Percentiles rank a stretch among this genome's conserved stretches.
Conservation (phyloP, 2,113 vertebrate genomes). For the Sceloporus tristichus region DNA sequence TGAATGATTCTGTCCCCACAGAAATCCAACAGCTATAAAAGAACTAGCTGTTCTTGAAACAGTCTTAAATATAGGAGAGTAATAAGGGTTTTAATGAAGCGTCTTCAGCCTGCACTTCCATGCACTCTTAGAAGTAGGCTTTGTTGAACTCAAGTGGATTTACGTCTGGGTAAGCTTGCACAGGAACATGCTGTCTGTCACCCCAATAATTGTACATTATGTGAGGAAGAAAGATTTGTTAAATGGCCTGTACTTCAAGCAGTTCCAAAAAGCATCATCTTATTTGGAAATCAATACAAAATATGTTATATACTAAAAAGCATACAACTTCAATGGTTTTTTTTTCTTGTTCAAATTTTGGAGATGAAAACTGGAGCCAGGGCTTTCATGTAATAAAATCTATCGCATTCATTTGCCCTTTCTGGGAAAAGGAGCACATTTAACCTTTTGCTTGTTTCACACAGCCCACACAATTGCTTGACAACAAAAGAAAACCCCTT, state of each 20-base stretch:
- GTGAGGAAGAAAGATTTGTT: not conserved
- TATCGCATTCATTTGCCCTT: slow-evolving; percentile 41
- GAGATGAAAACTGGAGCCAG: not conserved
- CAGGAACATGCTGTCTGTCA: slow-evolving; percentile 10
- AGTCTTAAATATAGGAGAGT: slow-evolving; percentile 4
- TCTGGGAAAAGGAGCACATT: slow-evolving; percentile 47
- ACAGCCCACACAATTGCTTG: slow-evolving; percentile 46
- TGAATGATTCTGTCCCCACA: slow-evolving; percentile 62
- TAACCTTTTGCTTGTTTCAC: slow-evolving; percentile 59
- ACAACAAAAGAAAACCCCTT: slow-evolving; percentile 34
- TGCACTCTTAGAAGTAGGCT: not conserved
- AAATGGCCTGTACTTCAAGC: slow-evolving; percentile 31
- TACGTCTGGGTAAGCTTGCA: not conserved
- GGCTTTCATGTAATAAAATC: slow-evolving; percentile 46
- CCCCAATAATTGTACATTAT: slow-evolving; percentile 7
- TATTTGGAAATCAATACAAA: slow-evolving; percentile 50
- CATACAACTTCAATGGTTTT: not conserved
- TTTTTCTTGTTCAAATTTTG: slow-evolving; percentile 27
- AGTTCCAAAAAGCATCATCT: slow-evolving; percentile 43
- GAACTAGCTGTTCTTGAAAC: slow-evolving; percentile 59
- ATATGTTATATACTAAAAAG: slow-evolving; percentile 29
- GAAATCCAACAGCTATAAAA: slow-evolving; percentile 62
- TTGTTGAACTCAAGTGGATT: not conserved
- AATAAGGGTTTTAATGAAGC: slow-evolving; percentile 48
- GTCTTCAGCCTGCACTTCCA: slow-evolving; percentile 56